Conservation (phyloP, 1,140 invertebrate genomes). For the Macrostomum lignano region DNA sequence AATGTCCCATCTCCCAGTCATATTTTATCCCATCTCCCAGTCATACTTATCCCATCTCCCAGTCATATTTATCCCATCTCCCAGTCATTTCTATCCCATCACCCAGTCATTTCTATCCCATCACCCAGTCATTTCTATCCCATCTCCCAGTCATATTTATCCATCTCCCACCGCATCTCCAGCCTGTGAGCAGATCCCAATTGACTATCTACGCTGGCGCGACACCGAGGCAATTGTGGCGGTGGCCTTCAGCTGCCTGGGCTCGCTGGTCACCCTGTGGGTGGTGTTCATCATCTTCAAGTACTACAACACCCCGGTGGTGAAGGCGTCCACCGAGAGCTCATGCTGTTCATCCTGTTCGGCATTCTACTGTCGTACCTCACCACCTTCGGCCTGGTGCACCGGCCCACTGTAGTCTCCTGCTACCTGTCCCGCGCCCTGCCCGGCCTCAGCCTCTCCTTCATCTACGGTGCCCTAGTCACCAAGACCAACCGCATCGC, state of each 20-base stretch:
- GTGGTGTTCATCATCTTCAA: conserved; percentile 35
- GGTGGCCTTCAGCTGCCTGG: conserved; percentile 35
- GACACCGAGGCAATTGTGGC: conserved; percentile 34
- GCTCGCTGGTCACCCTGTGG: conserved; percentile 36
- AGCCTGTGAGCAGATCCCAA: conserved; percentile 33
- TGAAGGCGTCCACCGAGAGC: conserved; percentile 44
- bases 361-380: conserved; percentile 34
- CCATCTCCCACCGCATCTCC: too few species aligned
- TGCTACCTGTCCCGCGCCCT: conserved; percentile 41
- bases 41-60: too few species aligned
- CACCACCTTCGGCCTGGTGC: conserved; percentile 39
- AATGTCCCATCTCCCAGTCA: too few species aligned
- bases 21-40: too few species aligned
- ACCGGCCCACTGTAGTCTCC: conserved; percentile 36
- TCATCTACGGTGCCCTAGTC: conserved; percentile 50
- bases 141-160: too few species aligned
- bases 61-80: too few species aligned
- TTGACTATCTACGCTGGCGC: conserved; percentile 34
- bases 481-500: conserved; percentile 61
- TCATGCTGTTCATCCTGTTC: conserved; percentile 44
- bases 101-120: too few species aligned
- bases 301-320: conserved; percentile 45
- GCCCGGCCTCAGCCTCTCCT: conserved; percentile 46
- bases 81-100: too few species aligned
- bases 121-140: too few species aligned